Evolutionary conservation across 2,797 vertebrate species (phyloP).

Genomic region (Helicolenus hilgendorfi): DNA sequence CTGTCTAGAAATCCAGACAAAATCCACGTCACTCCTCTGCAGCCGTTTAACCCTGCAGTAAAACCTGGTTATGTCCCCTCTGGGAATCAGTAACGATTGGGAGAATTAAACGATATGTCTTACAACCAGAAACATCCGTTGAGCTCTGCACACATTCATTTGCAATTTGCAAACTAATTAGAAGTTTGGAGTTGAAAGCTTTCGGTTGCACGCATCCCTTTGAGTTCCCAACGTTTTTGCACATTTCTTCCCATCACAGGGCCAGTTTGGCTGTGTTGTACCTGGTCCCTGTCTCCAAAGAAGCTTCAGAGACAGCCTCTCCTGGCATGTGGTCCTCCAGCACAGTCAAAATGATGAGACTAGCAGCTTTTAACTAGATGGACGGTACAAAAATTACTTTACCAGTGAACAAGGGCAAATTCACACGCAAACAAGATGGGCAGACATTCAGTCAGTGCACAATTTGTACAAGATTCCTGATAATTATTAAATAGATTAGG

Average conservation of each 20-base stretch:
- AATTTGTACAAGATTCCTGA: constrained; percentile 70
- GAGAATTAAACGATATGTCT: constrained; percentile 42
- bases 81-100: constrained; percentile 5
- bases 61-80: constrained; percentile 33
- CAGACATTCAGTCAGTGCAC: constrained; percentile 65
- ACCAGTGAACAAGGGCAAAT: constrained; percentile 6
- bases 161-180: constrained; percentile 58
- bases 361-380: constrained; percentile 25
- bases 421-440: constrained; percentile 35
- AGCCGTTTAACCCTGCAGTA: constrained; percentile 13
- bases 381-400: constrained; percentile 28
- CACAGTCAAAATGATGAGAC: constrained; percentile 21
- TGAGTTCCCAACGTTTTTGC: neutral
- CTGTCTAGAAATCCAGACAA: constrained; percentile 8
- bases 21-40: constrained; percentile 6
- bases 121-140: constrained; percentile 29
- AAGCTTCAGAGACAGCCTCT: constrained; percentile 16
- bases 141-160: constrained; percentile 13
- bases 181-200: constrained; percentile 38
- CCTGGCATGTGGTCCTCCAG: neutral
- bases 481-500: constrained; percentile 61
- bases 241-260: neutral
- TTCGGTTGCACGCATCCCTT: neutral
- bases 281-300: neutral
- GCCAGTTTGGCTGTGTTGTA: constrained; percentile 2